Evolutionary conservation across 2,888 invertebrate genomes (phyloP).

Genomic region (Drosophila borborema): DNA sequence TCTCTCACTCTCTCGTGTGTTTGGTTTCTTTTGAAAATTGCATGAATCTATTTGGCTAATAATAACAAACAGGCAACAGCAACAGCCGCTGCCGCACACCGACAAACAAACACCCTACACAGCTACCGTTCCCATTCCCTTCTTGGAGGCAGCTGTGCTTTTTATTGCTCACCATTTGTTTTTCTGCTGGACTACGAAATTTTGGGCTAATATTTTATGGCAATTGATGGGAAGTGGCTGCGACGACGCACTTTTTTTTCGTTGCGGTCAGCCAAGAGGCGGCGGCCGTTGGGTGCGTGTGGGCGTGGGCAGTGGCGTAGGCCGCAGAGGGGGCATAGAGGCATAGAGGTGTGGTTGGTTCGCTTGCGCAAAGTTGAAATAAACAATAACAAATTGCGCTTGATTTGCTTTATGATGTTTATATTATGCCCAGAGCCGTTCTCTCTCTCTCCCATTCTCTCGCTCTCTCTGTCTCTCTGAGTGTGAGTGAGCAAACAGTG

Average conservation of each 20-base stretch:
- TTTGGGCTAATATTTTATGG: slow-evolving; percentile 70
- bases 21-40: slow-evolving; percentile 77
- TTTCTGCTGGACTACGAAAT: slow-evolving; percentile 47
- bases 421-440: slow-evolving; percentile 52
- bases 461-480: neutral
- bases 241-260: slow-evolving; percentile 61
- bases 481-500: slow-evolving; percentile 21
- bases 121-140: neutral
- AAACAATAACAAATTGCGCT: slow-evolving; percentile 80
- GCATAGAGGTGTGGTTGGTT: slow-evolving; percentile 29
- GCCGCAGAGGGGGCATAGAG: neutral
- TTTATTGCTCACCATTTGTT: slow-evolving; percentile 53
- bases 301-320: neutral
- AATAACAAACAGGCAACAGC: slow-evolving; percentile 66
- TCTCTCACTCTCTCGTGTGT: slow-evolving; percentile 40
- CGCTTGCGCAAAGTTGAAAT: slow-evolving; percentile 76
- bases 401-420: slow-evolving; percentile 79
- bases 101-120: slow-evolving; percentile 1
- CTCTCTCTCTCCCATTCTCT: neutral
- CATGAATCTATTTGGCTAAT: slow-evolving; percentile 65
- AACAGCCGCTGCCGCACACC: slow-evolving; percentile 19
- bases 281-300: neutral
- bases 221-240: slow-evolving; percentile 71
- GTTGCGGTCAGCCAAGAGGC: slow-evolving; percentile 40
- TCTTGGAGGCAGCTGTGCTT: slow-evolving; percentile 56